A percentile compares a stretch with the other conserved stretches of the same genome.
Conservation (phyloP, 2,888 invertebrate genomes). For the Oligia fasciuncula region DNA sequence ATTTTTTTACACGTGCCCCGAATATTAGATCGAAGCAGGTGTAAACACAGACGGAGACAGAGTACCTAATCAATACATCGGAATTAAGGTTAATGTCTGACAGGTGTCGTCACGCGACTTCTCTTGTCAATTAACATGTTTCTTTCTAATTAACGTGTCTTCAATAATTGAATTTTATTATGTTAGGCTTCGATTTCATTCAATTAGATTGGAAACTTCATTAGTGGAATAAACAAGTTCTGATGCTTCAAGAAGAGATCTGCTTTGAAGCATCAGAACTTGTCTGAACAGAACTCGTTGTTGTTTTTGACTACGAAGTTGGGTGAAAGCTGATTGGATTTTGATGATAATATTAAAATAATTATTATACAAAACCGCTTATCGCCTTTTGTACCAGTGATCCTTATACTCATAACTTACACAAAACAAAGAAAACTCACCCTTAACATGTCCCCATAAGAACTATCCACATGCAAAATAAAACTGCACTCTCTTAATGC, state of each 20-base stretch:
- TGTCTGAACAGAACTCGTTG: background rate
- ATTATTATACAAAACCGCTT: conserved; percentile 12
- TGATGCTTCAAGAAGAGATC: background rate
- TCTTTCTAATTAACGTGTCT: conserved; percentile 30
- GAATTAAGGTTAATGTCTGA: conserved; percentile 40
- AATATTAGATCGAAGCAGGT: background rate
- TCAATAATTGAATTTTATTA: conserved; percentile 26
- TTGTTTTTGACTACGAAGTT: background rate
- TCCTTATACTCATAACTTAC: conserved; percentile 14
- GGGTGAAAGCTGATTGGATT: background rate
- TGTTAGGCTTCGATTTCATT: conserved; percentile 11
- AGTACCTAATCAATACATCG: conserved; percentile 14
- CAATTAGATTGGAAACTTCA: conserved; percentile 1
- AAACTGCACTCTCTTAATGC: conserved; percentile 17
- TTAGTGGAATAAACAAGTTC: conserved; percentile 1
- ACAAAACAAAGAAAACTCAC: conserved; percentile 33
- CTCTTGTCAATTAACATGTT: conserved; percentile 16
- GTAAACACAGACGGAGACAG: background rate
- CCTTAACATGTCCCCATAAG: conserved; percentile 31
- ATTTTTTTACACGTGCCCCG: background rate
- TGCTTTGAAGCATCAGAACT: too few relatives aligned
- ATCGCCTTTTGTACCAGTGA: background rate
- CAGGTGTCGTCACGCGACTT: conserved; percentile 25
- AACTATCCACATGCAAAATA: conserved; percentile 31
- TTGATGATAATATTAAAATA: background rate